Base-by-base conservation (phyloP, 2,888 invertebrate genomes). In the Spisula solida region DNA sequence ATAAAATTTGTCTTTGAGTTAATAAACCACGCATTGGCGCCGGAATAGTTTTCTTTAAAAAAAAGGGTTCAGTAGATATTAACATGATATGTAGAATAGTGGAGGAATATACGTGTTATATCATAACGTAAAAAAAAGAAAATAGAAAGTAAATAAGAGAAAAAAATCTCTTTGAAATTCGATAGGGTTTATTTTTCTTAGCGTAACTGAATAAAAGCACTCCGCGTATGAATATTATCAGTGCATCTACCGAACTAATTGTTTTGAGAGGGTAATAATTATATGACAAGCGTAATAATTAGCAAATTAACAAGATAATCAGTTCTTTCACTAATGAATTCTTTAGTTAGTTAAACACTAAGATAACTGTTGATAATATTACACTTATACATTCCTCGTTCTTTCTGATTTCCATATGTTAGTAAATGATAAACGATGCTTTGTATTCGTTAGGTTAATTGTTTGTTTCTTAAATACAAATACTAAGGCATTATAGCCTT, bases 191-290 rank as follows among this genome's bases (percentile, higher is more conserved):
- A 66, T 86, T 86, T 85, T 81, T 81, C 79, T 47, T 55, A 25
- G 81, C 48, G 66, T 51, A 70, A 70, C 80, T 56, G 20, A 86
- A 60, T 81, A 34, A 75, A 82, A 78, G 88, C 85, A 85, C 85
- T 86, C 20, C 25, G 87, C 88, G 88, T 79, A 87, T 87, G 91
- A 87, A 91, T 89, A 85, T 87, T 82, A 85, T 87, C 86, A 66
- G 80, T 83, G 82, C 79, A 87, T 85, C 85, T 56, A n/a, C 18
- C 80, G 80, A 55, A 82, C 91, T 91, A 91, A 91, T 91, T 91
- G 91, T 91, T 91, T 91, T 82, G 48, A 90, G 60, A 87, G 70
- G 85, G 47, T 56, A 79, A 82, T 88, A 75, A 90, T 90, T 90
- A 90, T 82, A 82, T 41, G 78, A 70, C 78, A 41, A 79, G 81